Percentiles rank a stretch among this genome's conserved stretches.
phyloP scores from a whole-genome alignment of 2,888 invertebrate genomes.

The Dolichomitus sp. region DNA sequence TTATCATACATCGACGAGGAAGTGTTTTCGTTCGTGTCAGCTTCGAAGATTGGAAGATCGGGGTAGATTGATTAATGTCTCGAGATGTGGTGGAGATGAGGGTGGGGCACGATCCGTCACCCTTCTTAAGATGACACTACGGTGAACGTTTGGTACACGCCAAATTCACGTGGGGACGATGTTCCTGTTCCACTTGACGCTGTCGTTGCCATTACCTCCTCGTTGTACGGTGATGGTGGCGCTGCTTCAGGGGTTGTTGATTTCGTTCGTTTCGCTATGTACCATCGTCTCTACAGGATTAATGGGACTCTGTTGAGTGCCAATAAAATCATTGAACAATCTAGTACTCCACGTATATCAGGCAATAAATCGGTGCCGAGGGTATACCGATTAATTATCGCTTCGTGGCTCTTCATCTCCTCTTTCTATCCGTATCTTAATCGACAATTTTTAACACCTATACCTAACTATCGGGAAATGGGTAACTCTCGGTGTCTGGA shows the following conservation, averaged over 20 bases:
- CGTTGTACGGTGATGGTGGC: constrained; percentile 4
- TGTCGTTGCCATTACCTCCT: not conserved
- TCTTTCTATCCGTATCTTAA: constrained; percentile 3
- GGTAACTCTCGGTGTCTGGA: not conserved
- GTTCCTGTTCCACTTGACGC: constrained; percentile 19
- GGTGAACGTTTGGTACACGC: constrained; percentile 19
- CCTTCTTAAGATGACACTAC: constrained; percentile 36
- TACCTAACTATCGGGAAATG: not conserved
- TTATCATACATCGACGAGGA: constrained; percentile 51
- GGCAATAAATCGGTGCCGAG: constrained; percentile 75
- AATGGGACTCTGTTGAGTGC: constrained; percentile 76
- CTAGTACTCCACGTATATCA: constrained; percentile 64
- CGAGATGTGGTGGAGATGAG: constrained; percentile 5
- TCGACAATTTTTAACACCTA: constrained; percentile 7
- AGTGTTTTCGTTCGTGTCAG: constrained; percentile 66
- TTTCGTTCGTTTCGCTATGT: constrained; percentile 36
- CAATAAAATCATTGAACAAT: constrained; percentile 76
- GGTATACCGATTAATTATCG: constrained; percentile 77
- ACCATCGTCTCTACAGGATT: constrained; percentile 66
- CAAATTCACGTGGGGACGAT: constrained; percentile 22
- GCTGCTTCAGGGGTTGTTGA: constrained; percentile 27
- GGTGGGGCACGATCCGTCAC: constrained; percentile 24
- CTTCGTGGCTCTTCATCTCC: constrained; percentile 33
- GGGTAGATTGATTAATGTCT: constrained; percentile 63
- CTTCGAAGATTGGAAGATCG: constrained; percentile 62